Conservation (phyloP, 1,140 invertebrate genomes). For the Homarus americanus region DNA sequence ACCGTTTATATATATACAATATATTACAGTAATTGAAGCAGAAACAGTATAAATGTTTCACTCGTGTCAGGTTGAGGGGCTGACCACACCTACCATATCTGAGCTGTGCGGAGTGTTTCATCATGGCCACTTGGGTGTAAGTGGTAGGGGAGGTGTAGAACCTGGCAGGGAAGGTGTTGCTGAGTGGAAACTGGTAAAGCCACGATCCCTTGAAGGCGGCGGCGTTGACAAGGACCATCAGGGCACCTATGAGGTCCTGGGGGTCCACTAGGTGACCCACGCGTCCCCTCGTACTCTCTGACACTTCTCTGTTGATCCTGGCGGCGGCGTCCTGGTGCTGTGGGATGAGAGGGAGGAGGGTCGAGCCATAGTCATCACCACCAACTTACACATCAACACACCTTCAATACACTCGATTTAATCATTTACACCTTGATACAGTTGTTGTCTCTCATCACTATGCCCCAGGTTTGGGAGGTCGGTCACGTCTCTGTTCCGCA, state of each 20-base stretch:
- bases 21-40: too few relatives aligned
- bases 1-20: neutral
- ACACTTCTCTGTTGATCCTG: constrained; percentile 90
- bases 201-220: constrained; percentile 94
- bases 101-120: constrained; percentile 90
- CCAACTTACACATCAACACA: too few relatives aligned
- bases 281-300: constrained; percentile 86
- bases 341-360: too few relatives aligned
- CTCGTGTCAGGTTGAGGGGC: too few relatives aligned
- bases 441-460: too few relatives aligned
- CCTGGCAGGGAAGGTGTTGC: constrained; percentile 76
- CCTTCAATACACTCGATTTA: too few relatives aligned
- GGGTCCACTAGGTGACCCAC: constrained; percentile 86
- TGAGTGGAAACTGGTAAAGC: constrained; percentile 86
- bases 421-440: too few relatives aligned
- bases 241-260: constrained; percentile 80
- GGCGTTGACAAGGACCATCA: constrained; percentile 82
- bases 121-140: constrained; percentile 82
- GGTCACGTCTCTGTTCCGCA: too few relatives aligned
- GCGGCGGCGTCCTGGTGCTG: too few relatives aligned
- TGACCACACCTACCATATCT: constrained; percentile 78
- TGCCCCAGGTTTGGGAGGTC: too few relatives aligned
- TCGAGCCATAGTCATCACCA: too few relatives aligned
- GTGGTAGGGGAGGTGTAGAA: neutral
- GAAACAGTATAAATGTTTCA: too few relatives aligned